These are phyloP conservation scores for Telenomus remus DNA, from an alignment of 1,140 invertebrate genomes.

Conservation along the genomic window DNA sequence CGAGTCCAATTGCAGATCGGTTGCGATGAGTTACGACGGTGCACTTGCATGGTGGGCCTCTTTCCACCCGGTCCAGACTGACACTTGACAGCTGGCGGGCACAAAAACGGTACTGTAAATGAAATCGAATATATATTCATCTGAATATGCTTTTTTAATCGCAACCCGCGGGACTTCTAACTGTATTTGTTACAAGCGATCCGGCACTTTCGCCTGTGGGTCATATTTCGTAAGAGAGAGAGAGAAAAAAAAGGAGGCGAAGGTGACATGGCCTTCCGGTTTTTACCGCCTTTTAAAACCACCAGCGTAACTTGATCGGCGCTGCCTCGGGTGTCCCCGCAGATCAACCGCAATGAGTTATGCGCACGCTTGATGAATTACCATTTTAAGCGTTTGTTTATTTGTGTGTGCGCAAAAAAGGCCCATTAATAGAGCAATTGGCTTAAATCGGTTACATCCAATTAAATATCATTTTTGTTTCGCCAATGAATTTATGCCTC, in stretches of 20 bases:
- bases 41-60: slow-evolving; percentile 61
- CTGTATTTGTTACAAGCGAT: too few relatives aligned
- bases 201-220: background rate
- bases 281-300: slow-evolving; percentile 16
- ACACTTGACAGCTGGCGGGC: slow-evolving; percentile 62
- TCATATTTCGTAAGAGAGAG: background rate
- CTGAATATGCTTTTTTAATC: too few relatives aligned
- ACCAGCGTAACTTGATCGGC: slow-evolving; percentile 20
- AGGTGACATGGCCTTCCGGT: slow-evolving; percentile 9
- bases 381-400: slow-evolving; percentile 21
- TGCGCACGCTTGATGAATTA: slow-evolving; percentile 18
- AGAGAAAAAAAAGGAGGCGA: slow-evolving; percentile 1
- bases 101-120: slow-evolving; percentile 54
- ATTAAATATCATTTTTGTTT: too few relatives aligned
- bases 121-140: slow-evolving; percentile 1
- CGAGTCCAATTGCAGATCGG: too few relatives aligned
- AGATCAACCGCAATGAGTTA: slow-evolving; percentile 26
- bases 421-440: slow-evolving; percentile 2
- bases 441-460: background rate
- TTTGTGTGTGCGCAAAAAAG: background rate
- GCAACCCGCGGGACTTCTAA: too few relatives aligned
- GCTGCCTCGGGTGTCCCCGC: slow-evolving; percentile 11
- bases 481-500: too few relatives aligned
- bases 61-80: slow-evolving; percentile 51
- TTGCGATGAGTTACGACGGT: slow-evolving; percentile 62